These are phyloP conservation scores for Erebia epiphron DNA, from an alignment of 2,888 invertebrate genomes.

Conservation along the genomic window DNA sequence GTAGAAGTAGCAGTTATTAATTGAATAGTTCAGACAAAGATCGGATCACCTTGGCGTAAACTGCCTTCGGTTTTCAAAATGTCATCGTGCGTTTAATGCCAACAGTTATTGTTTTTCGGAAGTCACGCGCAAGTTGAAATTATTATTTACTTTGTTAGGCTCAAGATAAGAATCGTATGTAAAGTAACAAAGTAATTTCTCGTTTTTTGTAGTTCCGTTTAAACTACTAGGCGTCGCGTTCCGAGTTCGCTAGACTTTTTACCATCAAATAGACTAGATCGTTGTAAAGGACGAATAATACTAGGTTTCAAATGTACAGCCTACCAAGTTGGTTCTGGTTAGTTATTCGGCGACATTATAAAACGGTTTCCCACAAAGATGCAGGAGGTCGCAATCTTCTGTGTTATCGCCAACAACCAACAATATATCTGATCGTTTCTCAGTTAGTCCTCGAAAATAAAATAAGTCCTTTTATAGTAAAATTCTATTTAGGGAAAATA, in stretches of 20 bases:
- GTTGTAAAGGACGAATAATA: neutral
- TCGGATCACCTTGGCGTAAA: constrained; percentile 37
- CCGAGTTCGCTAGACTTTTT: neutral
- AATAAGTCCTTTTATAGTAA: no score
- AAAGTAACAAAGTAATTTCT: neutral
- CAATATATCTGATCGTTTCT: neutral
- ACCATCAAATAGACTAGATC: neutral
- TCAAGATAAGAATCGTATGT: neutral
- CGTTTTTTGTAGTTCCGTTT: neutral
- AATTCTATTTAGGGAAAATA: no score
- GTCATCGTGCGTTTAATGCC: constrained; percentile 6
- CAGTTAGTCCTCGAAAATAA: no score
- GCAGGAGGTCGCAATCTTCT: no score
- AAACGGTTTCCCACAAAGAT: no score
- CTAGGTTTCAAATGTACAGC: neutral
- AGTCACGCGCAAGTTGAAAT: neutral
- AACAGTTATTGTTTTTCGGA: neutral
- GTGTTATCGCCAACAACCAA: neutral
- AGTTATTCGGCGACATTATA: no score
- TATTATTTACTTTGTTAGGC: neutral
- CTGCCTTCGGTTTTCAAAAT: constrained; percentile 29
- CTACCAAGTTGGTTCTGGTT: no score
- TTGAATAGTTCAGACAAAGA: constrained; percentile 31
- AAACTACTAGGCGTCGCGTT: neutral
- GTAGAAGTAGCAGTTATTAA: constrained; percentile 45